phyloP scores from a whole-genome alignment of 2,113 vertebrate species.

The Triplophysa tibetana region DNA sequence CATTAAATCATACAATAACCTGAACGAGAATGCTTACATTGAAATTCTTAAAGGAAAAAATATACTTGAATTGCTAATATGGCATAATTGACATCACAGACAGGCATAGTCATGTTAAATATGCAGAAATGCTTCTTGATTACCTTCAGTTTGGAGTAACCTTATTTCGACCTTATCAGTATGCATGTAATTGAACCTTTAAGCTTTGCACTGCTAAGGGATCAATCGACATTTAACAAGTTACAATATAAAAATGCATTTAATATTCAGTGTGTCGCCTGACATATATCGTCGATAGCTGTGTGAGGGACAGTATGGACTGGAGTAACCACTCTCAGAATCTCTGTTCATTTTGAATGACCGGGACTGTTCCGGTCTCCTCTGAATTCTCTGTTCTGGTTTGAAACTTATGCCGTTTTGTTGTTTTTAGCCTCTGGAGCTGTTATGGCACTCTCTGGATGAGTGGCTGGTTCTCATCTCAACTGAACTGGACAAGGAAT shows the following conservation, averaged over 20 bases:
- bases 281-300: background rate
- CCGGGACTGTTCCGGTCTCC: background rate
- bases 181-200: too few species aligned
- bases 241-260: too few species aligned
- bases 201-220: too few species aligned
- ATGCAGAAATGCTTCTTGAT: too few species aligned
- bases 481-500: conserved; percentile 88
- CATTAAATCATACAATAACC: background rate
- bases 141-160: too few species aligned
- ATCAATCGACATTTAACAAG: too few species aligned
- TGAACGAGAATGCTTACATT: background rate
- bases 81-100: too few species aligned
- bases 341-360: background rate
- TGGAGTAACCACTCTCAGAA: background rate
- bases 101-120: too few species aligned
- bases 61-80: too few species aligned
- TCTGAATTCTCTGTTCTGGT: background rate
- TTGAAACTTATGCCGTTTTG: conserved; percentile 22
- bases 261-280: too few species aligned
- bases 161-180: too few species aligned
- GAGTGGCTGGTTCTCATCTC: conserved; percentile 98
- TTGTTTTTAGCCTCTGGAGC: conserved; percentile 85
- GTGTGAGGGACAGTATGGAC: background rate
- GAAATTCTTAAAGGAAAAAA: background rate
- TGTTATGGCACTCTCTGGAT: conserved; percentile 97